phyloP scores from a whole-genome alignment of 2,797 vertebrate species.

The Lates japonicus region DNA sequence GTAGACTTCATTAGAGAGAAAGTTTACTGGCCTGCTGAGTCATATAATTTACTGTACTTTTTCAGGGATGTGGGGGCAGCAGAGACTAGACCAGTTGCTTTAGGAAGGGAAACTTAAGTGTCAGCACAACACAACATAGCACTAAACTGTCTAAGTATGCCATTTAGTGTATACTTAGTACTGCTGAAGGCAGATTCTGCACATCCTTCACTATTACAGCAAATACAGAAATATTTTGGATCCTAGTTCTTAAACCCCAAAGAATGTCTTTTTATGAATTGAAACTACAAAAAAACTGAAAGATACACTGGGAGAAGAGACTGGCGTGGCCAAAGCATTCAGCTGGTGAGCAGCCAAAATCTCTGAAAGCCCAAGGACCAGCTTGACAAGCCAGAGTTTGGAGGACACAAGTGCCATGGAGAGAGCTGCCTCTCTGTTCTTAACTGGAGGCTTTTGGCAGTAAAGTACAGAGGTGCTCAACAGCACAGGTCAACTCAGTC shows the following conservation, averaged over 20 bases:
- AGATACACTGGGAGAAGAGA: background rate
- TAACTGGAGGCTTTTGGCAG: conserved; percentile 10
- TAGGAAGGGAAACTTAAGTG: conserved; percentile 26
- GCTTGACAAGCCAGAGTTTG: conserved; percentile 5
- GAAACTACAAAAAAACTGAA: background rate
- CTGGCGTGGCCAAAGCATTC: background rate
- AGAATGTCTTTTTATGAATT: conserved; percentile 15
- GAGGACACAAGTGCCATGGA: conserved; percentile 15
- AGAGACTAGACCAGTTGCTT: conserved; percentile 8
- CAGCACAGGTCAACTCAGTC: conserved; percentile 2
- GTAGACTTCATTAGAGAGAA: conserved; percentile 3
- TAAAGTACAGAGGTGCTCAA: conserved; percentile 4
- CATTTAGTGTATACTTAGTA: conserved; percentile 17
- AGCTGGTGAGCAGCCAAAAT: background rate
- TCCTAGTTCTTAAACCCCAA: conserved; percentile 10
- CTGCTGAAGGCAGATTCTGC: conserved; percentile 14
- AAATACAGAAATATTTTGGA: conserved; percentile 8
- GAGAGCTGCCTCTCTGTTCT: conserved; percentile 24
- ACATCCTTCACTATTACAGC: background rate
- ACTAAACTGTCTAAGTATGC: conserved; percentile 23
- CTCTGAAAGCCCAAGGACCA: background rate
- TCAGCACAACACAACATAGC: conserved; percentile 18
- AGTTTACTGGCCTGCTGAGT: background rate
- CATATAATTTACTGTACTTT: conserved; percentile 5
- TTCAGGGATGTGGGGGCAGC: background rate